A percentile compares a stretch with the other conserved stretches of the same genome.
These are phyloP conservation scores for Callitettix versicolor DNA, from an alignment of 1,140 invertebrate genomes.

Conservation along the genomic window DNA sequence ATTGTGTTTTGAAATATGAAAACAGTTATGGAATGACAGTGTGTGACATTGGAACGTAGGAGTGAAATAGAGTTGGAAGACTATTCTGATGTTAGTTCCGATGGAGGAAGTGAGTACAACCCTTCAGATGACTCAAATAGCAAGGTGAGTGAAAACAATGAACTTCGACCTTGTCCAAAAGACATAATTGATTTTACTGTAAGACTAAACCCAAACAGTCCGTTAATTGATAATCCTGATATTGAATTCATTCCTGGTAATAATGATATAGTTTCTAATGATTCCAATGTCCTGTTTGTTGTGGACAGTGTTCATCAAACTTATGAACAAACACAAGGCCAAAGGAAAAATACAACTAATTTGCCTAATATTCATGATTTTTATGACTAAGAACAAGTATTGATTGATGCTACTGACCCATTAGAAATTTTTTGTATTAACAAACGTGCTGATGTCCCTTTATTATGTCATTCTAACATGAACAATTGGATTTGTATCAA, in stretches of 20 bases:
- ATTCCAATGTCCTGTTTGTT: neutral
- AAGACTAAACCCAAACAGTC: neutral
- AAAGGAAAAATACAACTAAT: neutral
- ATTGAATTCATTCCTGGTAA: neutral
- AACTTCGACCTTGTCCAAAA: neutral
- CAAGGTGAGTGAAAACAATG: neutral
- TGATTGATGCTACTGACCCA: conserved; percentile 1
- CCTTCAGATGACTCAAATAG: neutral
- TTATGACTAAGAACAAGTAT: conserved; percentile 2
- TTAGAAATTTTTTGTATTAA: conserved; percentile 1
- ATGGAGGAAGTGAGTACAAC: conserved; percentile 1
- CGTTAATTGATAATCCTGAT: neutral
- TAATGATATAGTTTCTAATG: neutral
- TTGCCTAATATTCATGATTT: conserved; percentile 4
- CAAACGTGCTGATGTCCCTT: neutral
- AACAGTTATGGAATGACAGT: too few relatives aligned
- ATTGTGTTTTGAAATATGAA: too few relatives aligned
- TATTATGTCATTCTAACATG: neutral
- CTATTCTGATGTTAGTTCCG: neutral
- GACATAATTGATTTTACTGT: neutral
- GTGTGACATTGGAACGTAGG: neutral
- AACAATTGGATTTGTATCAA: neutral
- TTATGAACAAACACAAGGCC: neutral
- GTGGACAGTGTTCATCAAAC: neutral
- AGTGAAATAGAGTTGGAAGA: neutral